Conservation (phyloP, 2,888 invertebrate species). For the Trilocha varians region DNA sequence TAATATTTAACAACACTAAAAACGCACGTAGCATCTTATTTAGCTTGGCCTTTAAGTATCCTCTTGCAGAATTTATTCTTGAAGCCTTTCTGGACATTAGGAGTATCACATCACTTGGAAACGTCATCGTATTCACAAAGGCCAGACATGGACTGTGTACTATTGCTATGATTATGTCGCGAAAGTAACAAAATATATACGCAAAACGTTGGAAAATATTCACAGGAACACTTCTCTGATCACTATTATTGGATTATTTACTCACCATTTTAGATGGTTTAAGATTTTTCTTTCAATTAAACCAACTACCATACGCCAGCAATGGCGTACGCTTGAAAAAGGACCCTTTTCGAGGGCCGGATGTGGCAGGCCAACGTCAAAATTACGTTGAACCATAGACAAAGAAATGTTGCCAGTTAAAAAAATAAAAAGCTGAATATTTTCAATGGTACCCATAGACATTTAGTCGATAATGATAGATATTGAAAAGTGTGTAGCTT, state of each 20-base stretch:
- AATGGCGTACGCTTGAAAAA: conserved; percentile 90
- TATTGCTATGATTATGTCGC: conserved; percentile 23
- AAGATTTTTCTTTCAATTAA: conserved; percentile 81
- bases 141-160: conserved; percentile 34
- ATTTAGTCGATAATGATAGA: no score
- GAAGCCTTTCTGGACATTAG: conserved; percentile 23
- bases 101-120: conserved; percentile 44
- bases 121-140: conserved; percentile 64
- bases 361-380: conserved; percentile 44
- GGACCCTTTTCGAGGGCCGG: conserved; percentile 68
- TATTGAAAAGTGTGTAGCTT: no score
- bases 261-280: conserved; percentile 89
- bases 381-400: conserved; percentile 38
- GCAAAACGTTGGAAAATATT: conserved; percentile 30
- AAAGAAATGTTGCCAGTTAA: conserved; percentile 25
- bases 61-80: not conserved
- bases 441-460: no score
- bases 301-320: conserved; percentile 86
- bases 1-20: conserved; percentile 14
- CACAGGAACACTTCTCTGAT: conserved; percentile 36
- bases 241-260: conserved; percentile 46
- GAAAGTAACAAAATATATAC: conserved; percentile 44
- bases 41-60: conserved; percentile 3
- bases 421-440: not conserved
- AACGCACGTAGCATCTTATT: conserved; percentile 45